phyloP scores from a whole-genome alignment of 1,140 invertebrate genomes.

The Pristionchus pacificus region DNA sequence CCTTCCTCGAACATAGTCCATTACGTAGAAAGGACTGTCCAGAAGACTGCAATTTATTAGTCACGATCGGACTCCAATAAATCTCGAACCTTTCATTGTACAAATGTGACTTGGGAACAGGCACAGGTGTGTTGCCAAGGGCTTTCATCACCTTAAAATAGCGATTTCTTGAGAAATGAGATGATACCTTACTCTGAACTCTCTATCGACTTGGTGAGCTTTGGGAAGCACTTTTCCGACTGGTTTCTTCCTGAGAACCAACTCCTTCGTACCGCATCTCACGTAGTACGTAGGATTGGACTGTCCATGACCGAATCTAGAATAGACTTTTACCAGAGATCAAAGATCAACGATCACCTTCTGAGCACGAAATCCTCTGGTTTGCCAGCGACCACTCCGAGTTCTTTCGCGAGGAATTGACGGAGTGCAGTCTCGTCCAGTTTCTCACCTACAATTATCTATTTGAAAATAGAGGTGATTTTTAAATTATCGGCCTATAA shows the following conservation, averaged over 20 bases:
- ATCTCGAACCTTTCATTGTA: conserved; percentile 51
- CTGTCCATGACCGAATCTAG: conserved; percentile 60
- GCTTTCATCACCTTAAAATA: too few species aligned
- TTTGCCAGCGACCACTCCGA: conserved; percentile 38
- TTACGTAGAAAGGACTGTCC: conserved; percentile 61
- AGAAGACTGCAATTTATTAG: conserved; percentile 53
- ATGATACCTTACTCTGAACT: conserved; percentile 60
- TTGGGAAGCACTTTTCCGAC: conserved; percentile 60
- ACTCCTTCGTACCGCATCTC: conserved; percentile 54
- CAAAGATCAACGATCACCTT: neutral
- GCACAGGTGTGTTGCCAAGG: conserved; percentile 49
- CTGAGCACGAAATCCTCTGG: conserved; percentile 27
- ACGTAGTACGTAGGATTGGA: conserved; percentile 62
- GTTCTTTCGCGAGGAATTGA: conserved; percentile 22
- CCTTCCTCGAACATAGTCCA: conserved; percentile 58
- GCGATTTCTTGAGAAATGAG: too few species aligned
- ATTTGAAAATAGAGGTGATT: too few species aligned
- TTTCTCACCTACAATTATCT: conserved; percentile 11
- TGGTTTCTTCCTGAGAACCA: conserved; percentile 62
- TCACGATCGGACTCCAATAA: neutral
- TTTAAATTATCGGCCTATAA: too few species aligned
- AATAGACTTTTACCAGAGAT: neutral
- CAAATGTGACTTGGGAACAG: conserved; percentile 58
- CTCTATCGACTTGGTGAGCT: conserved; percentile 62
- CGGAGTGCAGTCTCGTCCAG: conserved; percentile 6